These are phyloP conservation scores for Agelas oroides DNA, from an alignment of 37 sponge, comb jelly and placozoan species.

Conservation along the genomic window DNA sequence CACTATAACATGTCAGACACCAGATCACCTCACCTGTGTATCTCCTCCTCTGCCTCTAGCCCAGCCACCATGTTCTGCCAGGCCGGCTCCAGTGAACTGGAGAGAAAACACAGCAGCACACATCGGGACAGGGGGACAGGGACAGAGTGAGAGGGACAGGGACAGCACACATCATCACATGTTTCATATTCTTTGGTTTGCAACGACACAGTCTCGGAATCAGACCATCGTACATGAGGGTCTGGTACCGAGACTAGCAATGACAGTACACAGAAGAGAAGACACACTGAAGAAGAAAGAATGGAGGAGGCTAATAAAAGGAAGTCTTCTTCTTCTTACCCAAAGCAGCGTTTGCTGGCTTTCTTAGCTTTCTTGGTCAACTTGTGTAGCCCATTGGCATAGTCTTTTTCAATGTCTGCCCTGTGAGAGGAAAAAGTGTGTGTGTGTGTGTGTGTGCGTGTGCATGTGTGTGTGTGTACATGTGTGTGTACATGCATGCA, in stretches of 20 bases:
- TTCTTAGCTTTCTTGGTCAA: constrained; percentile 53
- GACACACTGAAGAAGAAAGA: too few species aligned
- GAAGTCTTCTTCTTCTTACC: constrained; percentile 43
- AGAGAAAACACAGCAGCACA: too few species aligned
- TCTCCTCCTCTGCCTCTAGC: constrained; percentile 63
- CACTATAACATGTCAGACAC: background rate
- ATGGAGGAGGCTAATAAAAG: too few species aligned
- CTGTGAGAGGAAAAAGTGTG: constrained; percentile 4
- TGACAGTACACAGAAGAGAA: too few species aligned
- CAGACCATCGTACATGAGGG: too few species aligned
- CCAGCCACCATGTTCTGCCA: constrained; percentile 58
- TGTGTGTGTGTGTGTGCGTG: background rate
- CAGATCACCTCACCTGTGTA: constrained; percentile 30
- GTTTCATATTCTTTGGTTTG: too few species aligned
- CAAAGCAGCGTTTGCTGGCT: constrained; percentile 22
- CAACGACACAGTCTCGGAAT: too few species aligned
- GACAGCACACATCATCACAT: too few species aligned
- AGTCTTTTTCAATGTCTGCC: constrained; percentile 73
- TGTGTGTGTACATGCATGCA: background rate
- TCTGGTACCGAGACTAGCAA: too few species aligned
- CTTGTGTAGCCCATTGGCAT: constrained; percentile 53
- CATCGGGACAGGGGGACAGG: background rate
- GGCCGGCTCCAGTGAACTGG: constrained; percentile 32
- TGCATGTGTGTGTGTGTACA: background rate
- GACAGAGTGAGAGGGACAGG: too few species aligned